Percentiles rank a stretch among this genome's conserved stretches.
phyloP scores from a whole-genome alignment of 2,113 vertebrate genomes.

The Heterotis niloticus region DNA sequence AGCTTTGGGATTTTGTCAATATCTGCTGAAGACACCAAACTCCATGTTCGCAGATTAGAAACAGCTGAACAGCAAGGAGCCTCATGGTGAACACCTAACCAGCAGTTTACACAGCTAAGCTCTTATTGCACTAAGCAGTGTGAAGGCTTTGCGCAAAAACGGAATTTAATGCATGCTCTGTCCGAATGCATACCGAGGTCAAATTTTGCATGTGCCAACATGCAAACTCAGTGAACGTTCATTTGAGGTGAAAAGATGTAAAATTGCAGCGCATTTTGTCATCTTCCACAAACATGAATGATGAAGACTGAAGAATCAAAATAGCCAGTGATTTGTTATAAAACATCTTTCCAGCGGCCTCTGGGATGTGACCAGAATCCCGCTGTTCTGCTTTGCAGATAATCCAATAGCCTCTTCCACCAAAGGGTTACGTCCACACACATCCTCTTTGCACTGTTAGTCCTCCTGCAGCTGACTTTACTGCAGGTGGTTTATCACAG shows the following conservation, averaged over 20 bases:
- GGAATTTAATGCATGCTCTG: neutral
- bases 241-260: neutral
- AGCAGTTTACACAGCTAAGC: slow-evolving; percentile 15
- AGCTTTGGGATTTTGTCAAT: neutral
- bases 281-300: no score
- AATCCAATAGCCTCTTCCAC: neutral
- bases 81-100: neutral
- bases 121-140: neutral
- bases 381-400: neutral
- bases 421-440: neutral
- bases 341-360: neutral
- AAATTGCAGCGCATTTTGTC: no score
- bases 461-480: neutral
- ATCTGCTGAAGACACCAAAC: neutral
- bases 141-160: neutral
- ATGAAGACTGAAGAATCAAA: neutral
- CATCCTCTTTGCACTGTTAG: neutral
- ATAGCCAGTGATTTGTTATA: neutral
- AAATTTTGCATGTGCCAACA: neutral
- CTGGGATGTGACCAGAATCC: neutral
- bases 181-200: neutral
- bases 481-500: neutral
- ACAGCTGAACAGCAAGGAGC: neutral
- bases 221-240: neutral
- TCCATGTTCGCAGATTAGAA: neutral